phyloP scores from a whole-genome alignment of 2,113 vertebrate genomes.

The Brachirus orientalis region DNA sequence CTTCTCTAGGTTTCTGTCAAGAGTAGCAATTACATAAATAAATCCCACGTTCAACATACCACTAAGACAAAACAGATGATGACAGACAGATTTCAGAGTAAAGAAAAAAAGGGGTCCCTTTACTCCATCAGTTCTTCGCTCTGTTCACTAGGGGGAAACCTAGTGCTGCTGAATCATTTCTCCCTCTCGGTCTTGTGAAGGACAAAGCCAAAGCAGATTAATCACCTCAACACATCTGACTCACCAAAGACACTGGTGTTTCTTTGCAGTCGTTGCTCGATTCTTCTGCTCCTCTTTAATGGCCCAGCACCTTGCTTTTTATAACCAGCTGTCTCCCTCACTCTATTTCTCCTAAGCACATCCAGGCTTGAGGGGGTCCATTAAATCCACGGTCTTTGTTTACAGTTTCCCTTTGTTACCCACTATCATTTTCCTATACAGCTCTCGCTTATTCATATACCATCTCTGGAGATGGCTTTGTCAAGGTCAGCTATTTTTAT shows the following conservation, averaged over 20 bases:
- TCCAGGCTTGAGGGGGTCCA: slow-evolving; percentile 51
- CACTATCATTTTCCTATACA: slow-evolving; percentile 39
- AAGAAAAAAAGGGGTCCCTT: no score
- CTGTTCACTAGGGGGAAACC: slow-evolving; percentile 58
- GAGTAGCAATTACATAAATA: no score
- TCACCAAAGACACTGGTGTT: slow-evolving; percentile 69
- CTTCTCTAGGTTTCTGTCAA: no score
- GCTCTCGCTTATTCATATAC: slow-evolving; percentile 1
- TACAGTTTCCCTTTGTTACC: slow-evolving; percentile 63
- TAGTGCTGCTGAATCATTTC: slow-evolving; percentile 1
- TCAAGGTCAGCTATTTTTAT: slow-evolving; percentile 71
- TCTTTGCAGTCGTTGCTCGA: slow-evolving; percentile 50
- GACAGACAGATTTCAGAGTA: slow-evolving; percentile 1
- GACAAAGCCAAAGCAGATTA: slow-evolving; percentile 67
- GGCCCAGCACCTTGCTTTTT: slow-evolving; percentile 53
- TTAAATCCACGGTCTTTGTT: slow-evolving; percentile 61
- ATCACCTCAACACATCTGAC: slow-evolving; percentile 72
- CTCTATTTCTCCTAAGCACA: slow-evolving; percentile 43
- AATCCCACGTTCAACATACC: no score
- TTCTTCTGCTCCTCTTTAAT: slow-evolving; percentile 54
- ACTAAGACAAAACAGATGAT: not conserved
- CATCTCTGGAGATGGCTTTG: slow-evolving; percentile 56
- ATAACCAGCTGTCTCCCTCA: slow-evolving; percentile 53
- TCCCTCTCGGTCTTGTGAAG: slow-evolving; percentile 53
- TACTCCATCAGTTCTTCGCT: not conserved